A percentile compares a stretch with the other conserved stretches of the same genome.
phyloP scores from a whole-genome alignment of 2,797 vertebrate species.

The Poliocrania exsul region DNA sequence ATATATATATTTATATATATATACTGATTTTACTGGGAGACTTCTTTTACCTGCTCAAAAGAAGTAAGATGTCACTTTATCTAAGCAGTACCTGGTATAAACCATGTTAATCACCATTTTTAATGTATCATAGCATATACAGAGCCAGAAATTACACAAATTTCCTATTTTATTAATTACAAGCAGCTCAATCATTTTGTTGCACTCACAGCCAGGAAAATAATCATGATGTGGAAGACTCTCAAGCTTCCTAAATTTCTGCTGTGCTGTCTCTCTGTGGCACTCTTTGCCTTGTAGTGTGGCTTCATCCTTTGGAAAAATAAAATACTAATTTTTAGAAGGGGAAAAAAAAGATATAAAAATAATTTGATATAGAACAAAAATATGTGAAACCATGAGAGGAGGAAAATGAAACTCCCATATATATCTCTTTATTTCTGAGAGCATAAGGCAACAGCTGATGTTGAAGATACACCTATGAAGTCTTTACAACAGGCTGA shows the following conservation, averaged over 20 bases:
- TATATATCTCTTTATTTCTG: neutral
- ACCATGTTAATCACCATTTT: neutral
- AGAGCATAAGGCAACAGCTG: neutral
- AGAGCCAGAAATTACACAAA: neutral
- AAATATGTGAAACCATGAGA: neutral
- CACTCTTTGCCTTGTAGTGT: neutral
- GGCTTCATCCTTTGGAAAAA: neutral
- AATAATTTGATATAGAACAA: neutral
- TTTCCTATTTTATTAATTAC: slow-evolving; percentile 53
- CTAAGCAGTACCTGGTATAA: neutral
- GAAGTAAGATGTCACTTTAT: neutral
- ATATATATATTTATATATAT: neutral
- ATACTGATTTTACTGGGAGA: neutral
- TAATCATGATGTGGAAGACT: neutral
- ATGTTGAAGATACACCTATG: neutral
- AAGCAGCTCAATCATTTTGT: slow-evolving; percentile 28
- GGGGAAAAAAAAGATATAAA: neutral
- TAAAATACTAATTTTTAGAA: neutral
- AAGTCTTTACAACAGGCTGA: neutral
- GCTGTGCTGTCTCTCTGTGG: neutral
- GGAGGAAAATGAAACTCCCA: neutral
- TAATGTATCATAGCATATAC: neutral
- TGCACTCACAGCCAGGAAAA: neutral
- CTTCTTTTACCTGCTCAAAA: neutral
- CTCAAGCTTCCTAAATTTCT: neutral